These are phyloP conservation scores for Marcusenius ussheri DNA, from an alignment of 2,113 vertebrate species.

Conservation along the genomic window DNA sequence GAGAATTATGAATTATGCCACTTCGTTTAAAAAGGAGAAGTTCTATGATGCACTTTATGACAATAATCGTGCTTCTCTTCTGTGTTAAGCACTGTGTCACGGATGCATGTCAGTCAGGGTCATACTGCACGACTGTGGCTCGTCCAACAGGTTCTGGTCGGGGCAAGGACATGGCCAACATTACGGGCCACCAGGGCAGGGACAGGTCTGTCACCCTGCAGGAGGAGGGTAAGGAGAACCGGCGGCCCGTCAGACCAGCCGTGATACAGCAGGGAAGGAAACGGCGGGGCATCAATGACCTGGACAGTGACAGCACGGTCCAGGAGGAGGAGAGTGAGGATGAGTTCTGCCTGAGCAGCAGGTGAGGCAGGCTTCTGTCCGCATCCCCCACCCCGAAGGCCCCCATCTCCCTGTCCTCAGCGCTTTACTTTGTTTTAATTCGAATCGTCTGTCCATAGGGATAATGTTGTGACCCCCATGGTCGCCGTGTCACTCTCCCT, in stretches of 20 bases:
- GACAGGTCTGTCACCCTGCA: slow-evolving; percentile 74
- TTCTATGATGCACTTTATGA: neutral
- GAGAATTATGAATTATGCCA: slow-evolving; percentile 14
- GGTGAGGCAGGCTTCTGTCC: slow-evolving; percentile 52
- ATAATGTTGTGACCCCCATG: neutral
- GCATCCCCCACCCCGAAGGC: neutral
- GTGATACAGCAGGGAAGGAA: slow-evolving; percentile 66
- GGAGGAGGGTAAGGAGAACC: slow-evolving; percentile 74
- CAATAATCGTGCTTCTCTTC: neutral
- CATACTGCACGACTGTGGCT: neutral
- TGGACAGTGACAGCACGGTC: slow-evolving; percentile 89
- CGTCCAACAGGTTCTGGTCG: slow-evolving; percentile 55
- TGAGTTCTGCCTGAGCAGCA: slow-evolving; percentile 89
- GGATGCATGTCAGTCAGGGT: neutral
- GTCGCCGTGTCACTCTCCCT: neutral
- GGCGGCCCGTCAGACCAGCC: slow-evolving; percentile 67
- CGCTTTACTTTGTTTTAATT: neutral
- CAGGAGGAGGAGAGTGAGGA: slow-evolving; percentile 91
- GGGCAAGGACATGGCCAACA: slow-evolving; percentile 71
- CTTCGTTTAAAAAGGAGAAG: neutral
- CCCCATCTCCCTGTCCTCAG: neutral
- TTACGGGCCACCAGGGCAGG: slow-evolving; percentile 72
- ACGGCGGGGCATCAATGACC: slow-evolving; percentile 83
- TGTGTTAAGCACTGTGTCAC: neutral
- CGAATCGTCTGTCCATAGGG: too few species aligned